Conservation (phyloP, 2,888 invertebrate species). For the Syritta pipiens region DNA sequence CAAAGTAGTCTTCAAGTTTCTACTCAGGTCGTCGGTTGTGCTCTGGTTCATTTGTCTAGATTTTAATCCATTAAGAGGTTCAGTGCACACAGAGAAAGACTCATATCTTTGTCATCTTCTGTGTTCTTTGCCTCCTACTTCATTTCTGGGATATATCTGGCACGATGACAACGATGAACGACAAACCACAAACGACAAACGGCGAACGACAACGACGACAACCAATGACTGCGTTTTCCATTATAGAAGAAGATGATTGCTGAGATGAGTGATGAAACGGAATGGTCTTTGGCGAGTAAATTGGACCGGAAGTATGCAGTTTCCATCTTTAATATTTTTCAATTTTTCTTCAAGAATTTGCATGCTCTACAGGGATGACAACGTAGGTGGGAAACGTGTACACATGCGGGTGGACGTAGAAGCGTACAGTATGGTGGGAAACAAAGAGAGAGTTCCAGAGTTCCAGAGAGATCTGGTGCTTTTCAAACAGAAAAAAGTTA, state of each 20-base stretch:
- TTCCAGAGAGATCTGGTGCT: no score
- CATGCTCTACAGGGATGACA: not conserved
- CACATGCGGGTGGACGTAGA: not conserved
- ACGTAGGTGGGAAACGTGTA: not conserved
- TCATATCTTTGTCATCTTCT: conserved; percentile 8
- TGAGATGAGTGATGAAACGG: conserved; percentile 42
- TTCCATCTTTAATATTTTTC: conserved; percentile 25
- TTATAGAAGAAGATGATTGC: conserved; percentile 41
- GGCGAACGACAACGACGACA: conserved; percentile 24
- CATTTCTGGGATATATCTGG: conserved; percentile 10
- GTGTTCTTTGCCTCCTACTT: not conserved
- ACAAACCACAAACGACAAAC: not conserved
- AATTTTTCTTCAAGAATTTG: conserved; percentile 11
- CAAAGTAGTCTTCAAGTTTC: conserved; percentile 11
- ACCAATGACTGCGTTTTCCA: conserved; percentile 17
- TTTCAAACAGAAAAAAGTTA: not conserved
- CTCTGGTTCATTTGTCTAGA: conserved; percentile 51
- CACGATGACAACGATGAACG: not conserved
- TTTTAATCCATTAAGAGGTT: conserved; percentile 57
- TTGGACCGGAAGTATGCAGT: conserved; percentile 46
- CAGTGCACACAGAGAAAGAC: conserved; percentile 5
- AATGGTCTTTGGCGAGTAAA: conserved; percentile 32
- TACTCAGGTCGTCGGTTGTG: conserved; percentile 25
- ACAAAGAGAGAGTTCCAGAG: no score
- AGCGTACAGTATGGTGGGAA: no score